These are phyloP conservation scores for Naso thynnoides DNA, from an alignment of 2,797 vertebrate species.

Conservation along the genomic window DNA sequence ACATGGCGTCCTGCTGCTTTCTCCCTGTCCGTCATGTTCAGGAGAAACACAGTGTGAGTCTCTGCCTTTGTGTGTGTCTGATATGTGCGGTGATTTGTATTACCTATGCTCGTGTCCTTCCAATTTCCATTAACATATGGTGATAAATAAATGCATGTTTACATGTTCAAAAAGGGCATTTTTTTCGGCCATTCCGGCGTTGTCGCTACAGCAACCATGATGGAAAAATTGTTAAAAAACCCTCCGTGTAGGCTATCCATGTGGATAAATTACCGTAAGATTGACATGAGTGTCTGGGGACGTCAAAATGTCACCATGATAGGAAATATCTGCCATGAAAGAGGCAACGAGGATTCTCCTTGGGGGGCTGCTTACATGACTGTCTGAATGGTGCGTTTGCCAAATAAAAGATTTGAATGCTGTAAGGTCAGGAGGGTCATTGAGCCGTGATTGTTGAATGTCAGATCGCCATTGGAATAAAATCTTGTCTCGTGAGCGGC, in stretches of 20 bases:
- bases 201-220: background rate
- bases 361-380: slow-evolving; percentile 20
- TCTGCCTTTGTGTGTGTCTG: slow-evolving; percentile 20
- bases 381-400: slow-evolving; percentile 36
- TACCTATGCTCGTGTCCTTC: slow-evolving; percentile 9
- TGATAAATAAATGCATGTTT: slow-evolving; percentile 24
- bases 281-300: slow-evolving; percentile 57
- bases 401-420: slow-evolving; percentile 57
- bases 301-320: slow-evolving; percentile 65
- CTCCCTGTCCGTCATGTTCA: slow-evolving; percentile 60
- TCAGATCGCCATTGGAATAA: slow-evolving; percentile 55
- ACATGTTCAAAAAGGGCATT: slow-evolving; percentile 11
- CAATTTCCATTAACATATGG: slow-evolving; percentile 44
- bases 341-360: slow-evolving; percentile 22
- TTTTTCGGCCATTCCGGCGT: background rate
- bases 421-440: slow-evolving; percentile 48
- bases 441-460: slow-evolving; percentile 48
- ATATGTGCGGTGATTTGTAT: slow-evolving; percentile 35
- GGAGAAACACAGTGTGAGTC: slow-evolving; percentile 34
- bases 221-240: slow-evolving; percentile 13
- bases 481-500: slow-evolving; percentile 27
- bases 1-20: slow-evolving; percentile 59
- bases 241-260: slow-evolving; percentile 25
- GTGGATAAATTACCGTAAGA: slow-evolving; percentile 58
- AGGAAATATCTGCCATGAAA: slow-evolving; percentile 40